Base-by-base conservation (phyloP, 2,888 invertebrate species). In the Catonia carolina region DNA sequence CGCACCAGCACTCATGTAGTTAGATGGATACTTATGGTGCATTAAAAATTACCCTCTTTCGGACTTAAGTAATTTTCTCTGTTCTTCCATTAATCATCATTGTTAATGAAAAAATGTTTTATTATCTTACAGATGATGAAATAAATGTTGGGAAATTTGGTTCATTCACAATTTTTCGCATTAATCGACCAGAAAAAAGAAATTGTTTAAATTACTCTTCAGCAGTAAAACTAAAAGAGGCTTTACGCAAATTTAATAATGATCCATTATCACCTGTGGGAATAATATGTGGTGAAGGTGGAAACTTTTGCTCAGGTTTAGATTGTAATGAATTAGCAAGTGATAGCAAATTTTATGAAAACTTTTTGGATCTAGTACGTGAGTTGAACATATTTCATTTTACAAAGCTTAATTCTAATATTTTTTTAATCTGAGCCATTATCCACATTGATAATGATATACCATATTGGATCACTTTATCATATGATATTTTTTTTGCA, bases 291-390 rank as follows among this genome's bases (percentile, higher is more conserved):
- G 97, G 97, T 6, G 81, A 83, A 67, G 94, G 95, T n/a, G 95
- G 95, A 0, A 88, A 86, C 56, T 97, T 98, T 72, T 95, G 93
- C 72, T 83, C 95, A 2, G 97, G 97, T 0, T 90, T 85, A 70
- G 95, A 97, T 73, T 77, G 96, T 52, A 77, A 84, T 52, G 89
- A 93, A 68, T 74, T 95, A 54, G 74, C 63, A 23, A 68, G 67
- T 52, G 61, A 67, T 33, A 59, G 60, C 35, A 56, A 63, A 33
- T 53, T 61, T 31, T 60, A 55, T 23, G 54, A 60, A 47, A 60
- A 63, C 52, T 52, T 62, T 7, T 39, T 48, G 33, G 47, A 58
- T 3, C 15, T 60, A 52, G 62, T 62, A 53, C 5, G 1, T 6
- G 39, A 20, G 45, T 56, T n/a, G n/a, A n/a, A 31, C 31, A 14